Evolutionary conservation across 2,888 invertebrate species (phyloP), one percentile per base, ranked within the genome.

Genomic region (Stomorhina lunata): DNA sequence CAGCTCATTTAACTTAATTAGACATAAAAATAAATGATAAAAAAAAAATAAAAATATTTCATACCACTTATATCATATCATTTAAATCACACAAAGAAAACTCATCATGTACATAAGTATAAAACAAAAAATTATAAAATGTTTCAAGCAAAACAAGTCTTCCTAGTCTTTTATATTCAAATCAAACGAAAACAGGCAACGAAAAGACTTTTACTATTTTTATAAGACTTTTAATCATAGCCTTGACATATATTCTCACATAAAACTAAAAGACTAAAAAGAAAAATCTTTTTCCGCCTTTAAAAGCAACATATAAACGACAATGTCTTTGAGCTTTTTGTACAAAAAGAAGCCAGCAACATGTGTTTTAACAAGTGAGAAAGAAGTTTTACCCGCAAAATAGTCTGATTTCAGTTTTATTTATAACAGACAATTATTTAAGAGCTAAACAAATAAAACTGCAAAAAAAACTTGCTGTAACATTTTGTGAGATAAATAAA

Each of bases 161-260:
- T 63, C 50, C 53, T 63, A 10, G 27, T 29, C 6, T 15, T 29
- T 27, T 61, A 4, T 25, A 59, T 71, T 43, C 2, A 53, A 68
- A 68, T 59, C 10, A 2, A 22, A 40, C 9, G 27, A 43, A 59
- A 29, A 9, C 1, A 20, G 32, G 20, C 17, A 65, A 25, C 5
- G 17, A 43, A 55, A 32, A 20, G 20, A 63, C 40, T 63, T 61
- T 72, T 72, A 72, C 48, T 63, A 29, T 61, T 61, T n/a, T 53
- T 53, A 27, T 20, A 32, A 65, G 43, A 61, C 57, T 75, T 61
- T 82, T 40, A 34, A 75, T 71, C 29, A 61, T 25, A 79, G 82
- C 82, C 82, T 82, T 82, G 82, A 82, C 82, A 82, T 61, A 82
- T 79, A 79, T 82, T 80, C 65, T 80, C 32, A 66, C 59, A 57